A percentile compares a stretch with the other conserved stretches of the same genome.
These are phyloP conservation scores for Empidonax alnorum DNA, from an alignment of 2,113 vertebrate genomes.

Conservation along the genomic window DNA sequence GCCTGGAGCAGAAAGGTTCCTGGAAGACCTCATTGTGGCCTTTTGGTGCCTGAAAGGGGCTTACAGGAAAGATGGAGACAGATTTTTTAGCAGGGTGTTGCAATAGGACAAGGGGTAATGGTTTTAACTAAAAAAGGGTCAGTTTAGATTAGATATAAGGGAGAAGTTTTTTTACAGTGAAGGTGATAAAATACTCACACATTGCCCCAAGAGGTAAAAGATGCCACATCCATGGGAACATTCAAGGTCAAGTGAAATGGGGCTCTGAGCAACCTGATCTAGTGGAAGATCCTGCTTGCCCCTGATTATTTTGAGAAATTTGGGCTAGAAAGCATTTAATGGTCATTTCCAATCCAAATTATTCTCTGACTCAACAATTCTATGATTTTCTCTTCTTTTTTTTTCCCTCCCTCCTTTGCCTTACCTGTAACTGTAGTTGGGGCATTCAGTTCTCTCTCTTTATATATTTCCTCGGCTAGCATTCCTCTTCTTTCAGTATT, in stretches of 20 bases:
- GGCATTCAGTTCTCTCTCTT: neutral
- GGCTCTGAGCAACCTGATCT: neutral
- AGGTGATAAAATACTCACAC: neutral
- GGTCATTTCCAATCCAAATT: neutral
- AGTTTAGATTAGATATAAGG: neutral
- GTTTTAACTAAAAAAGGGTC: neutral
- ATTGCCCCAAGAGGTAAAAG: neutral
- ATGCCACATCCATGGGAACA: neutral
- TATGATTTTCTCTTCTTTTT: neutral
- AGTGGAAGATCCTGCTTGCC: neutral
- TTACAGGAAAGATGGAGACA: neutral
- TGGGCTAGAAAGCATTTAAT: neutral
- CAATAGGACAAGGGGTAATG: neutral
- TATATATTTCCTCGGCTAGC: neutral
- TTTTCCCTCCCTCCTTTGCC: accelerated
- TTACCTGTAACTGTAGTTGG: neutral
- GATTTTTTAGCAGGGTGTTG: neutral
- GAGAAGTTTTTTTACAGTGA: neutral
- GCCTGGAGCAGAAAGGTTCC: neutral
- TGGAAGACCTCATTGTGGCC: neutral
- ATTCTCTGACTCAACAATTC: no score
- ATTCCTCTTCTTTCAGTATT: neutral
- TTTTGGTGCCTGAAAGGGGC: neutral
- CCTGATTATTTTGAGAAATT: neutral
- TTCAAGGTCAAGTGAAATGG: neutral